Conservation (phyloP, 2,113 vertebrate genomes). For the Rhinichthys klamathensis region DNA sequence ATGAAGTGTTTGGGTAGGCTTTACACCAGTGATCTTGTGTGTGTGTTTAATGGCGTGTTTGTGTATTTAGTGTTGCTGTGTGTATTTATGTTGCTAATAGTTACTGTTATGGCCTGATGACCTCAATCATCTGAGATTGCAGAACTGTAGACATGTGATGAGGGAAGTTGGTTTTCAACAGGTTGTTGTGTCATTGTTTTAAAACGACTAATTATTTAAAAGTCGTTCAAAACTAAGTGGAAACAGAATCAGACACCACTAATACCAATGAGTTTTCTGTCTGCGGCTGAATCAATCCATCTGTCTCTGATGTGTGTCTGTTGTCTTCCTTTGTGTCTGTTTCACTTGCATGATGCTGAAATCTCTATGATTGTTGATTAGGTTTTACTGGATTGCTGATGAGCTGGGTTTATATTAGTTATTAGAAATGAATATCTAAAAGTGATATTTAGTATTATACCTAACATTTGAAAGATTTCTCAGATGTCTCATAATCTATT, state of each 20-base stretch:
- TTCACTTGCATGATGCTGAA: conserved; percentile 11
- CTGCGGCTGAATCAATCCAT: not conserved
- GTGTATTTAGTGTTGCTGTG: conserved; percentile 4
- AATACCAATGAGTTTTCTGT: not conserved
- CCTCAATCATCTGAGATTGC: conserved; percentile 34
- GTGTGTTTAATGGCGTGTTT: not conserved
- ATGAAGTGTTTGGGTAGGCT: not conserved
- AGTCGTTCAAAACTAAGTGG: not conserved
- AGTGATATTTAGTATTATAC: too few relatives aligned
- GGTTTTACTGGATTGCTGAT: not conserved
- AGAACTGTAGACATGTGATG: conserved; percentile 5
- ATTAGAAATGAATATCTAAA: too few relatives aligned
- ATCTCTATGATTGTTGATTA: not conserved
- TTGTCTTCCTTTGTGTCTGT: conserved; percentile 22
- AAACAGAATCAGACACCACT: not conserved
- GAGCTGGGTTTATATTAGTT: not conserved
- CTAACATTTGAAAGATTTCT: not conserved
- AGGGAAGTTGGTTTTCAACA: conserved; percentile 18
- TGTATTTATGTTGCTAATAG: conserved; percentile 36
- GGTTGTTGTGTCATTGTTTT: not conserved
- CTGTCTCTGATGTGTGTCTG: conserved; percentile 13
- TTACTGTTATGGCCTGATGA: not conserved
- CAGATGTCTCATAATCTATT: not conserved
- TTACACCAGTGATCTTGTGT: not conserved
- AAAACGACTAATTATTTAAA: not conserved